Evolutionary conservation across 2,888 invertebrate genomes (phyloP).

Genomic region (Drosophila atripex): DNA sequence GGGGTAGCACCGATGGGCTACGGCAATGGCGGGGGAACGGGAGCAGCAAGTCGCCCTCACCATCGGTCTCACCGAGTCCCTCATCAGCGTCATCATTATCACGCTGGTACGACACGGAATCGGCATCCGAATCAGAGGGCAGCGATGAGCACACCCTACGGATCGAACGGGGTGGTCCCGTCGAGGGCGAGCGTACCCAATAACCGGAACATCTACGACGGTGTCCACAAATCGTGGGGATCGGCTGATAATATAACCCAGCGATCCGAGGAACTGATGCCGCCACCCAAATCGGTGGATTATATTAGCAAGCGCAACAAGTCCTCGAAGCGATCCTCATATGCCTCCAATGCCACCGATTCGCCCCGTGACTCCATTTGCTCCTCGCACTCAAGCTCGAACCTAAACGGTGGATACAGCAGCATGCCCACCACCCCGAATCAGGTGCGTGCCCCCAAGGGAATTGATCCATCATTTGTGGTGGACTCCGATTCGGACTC

Average conservation of each 20-base stretch:
- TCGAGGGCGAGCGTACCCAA: conserved; percentile 80
- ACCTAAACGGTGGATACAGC: conserved; percentile 83
- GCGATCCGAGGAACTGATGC: conserved; percentile 86
- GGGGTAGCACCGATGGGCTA: conserved; percentile 80
- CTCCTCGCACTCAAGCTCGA: conserved; percentile 78
- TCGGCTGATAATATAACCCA: conserved; percentile 94
- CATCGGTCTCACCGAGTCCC: conserved; percentile 84
- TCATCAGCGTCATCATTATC: conserved; percentile 81
- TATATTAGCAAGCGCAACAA: conserved; percentile 88
- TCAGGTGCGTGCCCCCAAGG: conserved; percentile 84
- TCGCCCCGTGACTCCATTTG: conserved; percentile 79
- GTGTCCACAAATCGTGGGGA: conserved; percentile 94
- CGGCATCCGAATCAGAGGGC: conserved; percentile 77
- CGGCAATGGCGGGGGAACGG: conserved; percentile 51
- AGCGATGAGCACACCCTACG: conserved; percentile 75
- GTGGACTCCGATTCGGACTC: conserved; percentile 93
- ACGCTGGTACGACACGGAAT: conserved; percentile 82
- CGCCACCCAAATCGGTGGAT: conserved; percentile 89
- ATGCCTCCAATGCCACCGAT: conserved; percentile 74
- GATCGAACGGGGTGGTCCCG: conserved; percentile 67
- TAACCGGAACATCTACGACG: conserved; percentile 85
- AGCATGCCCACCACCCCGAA: conserved; percentile 89
- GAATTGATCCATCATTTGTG: conserved; percentile 60
- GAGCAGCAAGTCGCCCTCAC: conserved; percentile 83
- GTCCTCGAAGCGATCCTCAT: conserved; percentile 85